Base-by-base conservation (phyloP, 1,140 invertebrate genomes). In the Bombus polaris region DNA sequence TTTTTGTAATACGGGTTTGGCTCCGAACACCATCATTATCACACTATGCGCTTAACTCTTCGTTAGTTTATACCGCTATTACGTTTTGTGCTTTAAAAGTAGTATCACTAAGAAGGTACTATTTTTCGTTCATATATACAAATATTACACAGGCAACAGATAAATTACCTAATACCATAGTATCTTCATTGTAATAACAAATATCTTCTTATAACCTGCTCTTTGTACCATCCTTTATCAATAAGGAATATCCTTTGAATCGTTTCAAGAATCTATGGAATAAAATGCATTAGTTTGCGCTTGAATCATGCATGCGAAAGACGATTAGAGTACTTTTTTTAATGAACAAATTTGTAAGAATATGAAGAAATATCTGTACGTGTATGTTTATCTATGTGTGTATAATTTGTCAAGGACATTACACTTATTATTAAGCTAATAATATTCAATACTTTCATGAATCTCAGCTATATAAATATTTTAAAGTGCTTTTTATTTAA, bases 141-240 rank as follows among this genome's bases (percentile, higher is more conserved):
- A 86, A 86, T 86, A 79, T 81, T 89, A 83, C 86, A 74, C 72
- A 87, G 74, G 91, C 77, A 80, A 89, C 84, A 88, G 70, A 90
- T 90, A 89, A 90, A 89, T 89, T 91, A 93, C 85, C 75, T 73
- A 88, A 62, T 81, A 91, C 76, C 44, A 53, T 82, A 81, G 72
- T 28, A 84, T 78, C 73, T 65, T 87, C 73, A 88, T 85, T 44
- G 65, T 66, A 74, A 87, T 87, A 88, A 87, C 76, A 89, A 79
- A 87, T 91, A 18, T 87, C 71, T 86, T 79, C n/a, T 72, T 70
- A 78, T 47, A 47, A 77, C 28, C 59, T 78, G 73, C 22, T 91
- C 89, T 91, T 91, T 86, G 76, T 78, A 89, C 74, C 88, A 91
- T 90, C 71, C 72, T 89, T 91, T 86, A 76, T 88, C 87, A 86